Evolutionary conservation across 2,113 vertebrate genomes (phyloP).

Genomic region (Eleginops maclovinus): DNA sequence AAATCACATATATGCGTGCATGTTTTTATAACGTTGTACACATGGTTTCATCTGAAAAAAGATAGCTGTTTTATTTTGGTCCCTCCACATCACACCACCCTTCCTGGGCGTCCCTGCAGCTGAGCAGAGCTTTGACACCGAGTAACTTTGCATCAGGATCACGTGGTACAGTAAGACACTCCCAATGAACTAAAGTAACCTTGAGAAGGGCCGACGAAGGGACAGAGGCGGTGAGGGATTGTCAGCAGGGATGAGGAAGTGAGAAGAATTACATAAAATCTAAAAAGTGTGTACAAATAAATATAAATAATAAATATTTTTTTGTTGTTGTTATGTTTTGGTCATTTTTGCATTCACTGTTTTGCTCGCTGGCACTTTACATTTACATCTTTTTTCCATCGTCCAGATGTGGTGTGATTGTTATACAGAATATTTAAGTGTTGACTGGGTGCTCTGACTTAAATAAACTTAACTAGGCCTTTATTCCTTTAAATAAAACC

Average conservation of each 20-base stretch:
- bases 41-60: constrained; percentile 2
- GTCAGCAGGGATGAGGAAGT: not conserved
- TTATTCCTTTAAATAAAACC: not conserved
- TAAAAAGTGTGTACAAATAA: not conserved
- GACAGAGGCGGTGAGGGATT: constrained; percentile 9
- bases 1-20: not conserved
- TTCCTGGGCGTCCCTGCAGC: constrained; percentile 28
- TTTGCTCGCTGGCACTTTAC: not conserved
- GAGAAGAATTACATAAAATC: no score
- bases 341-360: not conserved
- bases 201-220: constrained; percentile 63
- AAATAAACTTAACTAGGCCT: not conserved
- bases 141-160: constrained; percentile 67
- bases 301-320: not conserved
- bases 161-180: constrained; percentile 66
- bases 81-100: constrained; percentile 41
- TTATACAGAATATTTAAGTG: not conserved
- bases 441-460: not conserved
- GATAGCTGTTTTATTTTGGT: not conserved
- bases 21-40: not conserved
- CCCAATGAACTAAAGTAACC: constrained; percentile 80
- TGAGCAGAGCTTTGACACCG: constrained; percentile 57
- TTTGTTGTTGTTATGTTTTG: not conserved
- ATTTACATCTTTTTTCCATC: not conserved
- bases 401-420: not conserved